Evolutionary conservation across 2,797 vertebrate genomes (phyloP), one percentile per base, ranked within the genome.

Genomic region (Chloroceryle inda): DNA sequence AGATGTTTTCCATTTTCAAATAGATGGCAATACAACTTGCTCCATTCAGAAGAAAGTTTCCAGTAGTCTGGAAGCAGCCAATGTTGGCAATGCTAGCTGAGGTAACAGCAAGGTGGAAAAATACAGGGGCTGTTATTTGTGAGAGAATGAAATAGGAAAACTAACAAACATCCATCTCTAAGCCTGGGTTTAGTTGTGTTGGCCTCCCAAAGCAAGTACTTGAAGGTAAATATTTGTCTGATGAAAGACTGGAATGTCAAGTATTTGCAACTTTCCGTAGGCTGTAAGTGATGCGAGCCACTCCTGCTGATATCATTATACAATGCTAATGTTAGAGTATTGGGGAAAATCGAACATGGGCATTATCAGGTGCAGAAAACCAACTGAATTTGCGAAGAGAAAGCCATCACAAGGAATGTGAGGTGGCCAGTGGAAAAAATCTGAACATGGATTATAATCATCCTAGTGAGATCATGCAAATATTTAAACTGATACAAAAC

Each of bases 231-330:
- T 85, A 93, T 96, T 95, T 89, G 49, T 73, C 81, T 85, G 94
- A 49, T 88, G 73, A 66, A 61, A 64, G 69, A 84, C 79, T 76
- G 77, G 85, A 97, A 97, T 95, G 93, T 67, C 84, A 93, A 56
- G 80, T 84, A 94, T 96, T 96, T 96, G 93, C 45, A 89, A 77
- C 79, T 93, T 96, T 83, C 52, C 62, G 74, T 85, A 49, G n/a
- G 49, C 69, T 89, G 47, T 92, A 97, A 95, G 84, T 77, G 85
- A 76, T 69, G 17, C 15, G 11, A 75, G 9, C 59, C 92, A 93
- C 44, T 56, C 59, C 82, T 94, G 50, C 37, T 84, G 77, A 95
- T 97, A 83, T 87, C 73, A 63, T 67, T 82, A 79, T 82, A 87
- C 74, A 92, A 89, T 97, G 79, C 45, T 95, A 40, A 93, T 86